Percentiles rank a stretch among this genome's conserved stretches.
Conservation (phyloP, 2,113 vertebrate genomes). For the Daboia siamensis region DNA sequence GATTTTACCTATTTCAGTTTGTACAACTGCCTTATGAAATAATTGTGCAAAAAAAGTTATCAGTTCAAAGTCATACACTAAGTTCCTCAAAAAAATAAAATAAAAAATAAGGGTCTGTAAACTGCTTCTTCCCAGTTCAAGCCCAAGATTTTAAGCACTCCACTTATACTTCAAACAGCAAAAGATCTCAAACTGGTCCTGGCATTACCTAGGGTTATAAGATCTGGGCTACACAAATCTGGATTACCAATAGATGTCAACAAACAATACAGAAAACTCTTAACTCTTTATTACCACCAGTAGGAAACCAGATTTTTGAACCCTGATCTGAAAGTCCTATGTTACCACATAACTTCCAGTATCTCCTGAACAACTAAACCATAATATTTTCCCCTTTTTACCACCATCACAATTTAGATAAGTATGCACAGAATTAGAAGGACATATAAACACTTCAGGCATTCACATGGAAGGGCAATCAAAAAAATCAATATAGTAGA, state of each 20-base stretch:
- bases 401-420: background rate
- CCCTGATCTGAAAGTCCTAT: background rate
- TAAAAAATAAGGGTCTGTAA: background rate
- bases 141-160: background rate
- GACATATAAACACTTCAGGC: too few species aligned
- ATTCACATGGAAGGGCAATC: too few species aligned
- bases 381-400: background rate
- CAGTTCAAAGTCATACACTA: background rate
- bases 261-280: background rate
- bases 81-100: background rate
- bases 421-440: too few species aligned
- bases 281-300: background rate
- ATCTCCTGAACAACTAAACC: background rate
- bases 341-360: background rate
- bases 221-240: background rate
- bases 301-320: background rate
- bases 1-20: background rate
- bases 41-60: background rate
- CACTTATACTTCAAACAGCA: background rate
- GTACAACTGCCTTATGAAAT: background rate
- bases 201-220: background rate
- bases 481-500: too few species aligned
- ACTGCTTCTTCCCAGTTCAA: background rate
- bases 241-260: background rate
- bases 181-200: background rate